phyloP scores from a whole-genome alignment of 2,797 vertebrate species.

The Morus bassanus region DNA sequence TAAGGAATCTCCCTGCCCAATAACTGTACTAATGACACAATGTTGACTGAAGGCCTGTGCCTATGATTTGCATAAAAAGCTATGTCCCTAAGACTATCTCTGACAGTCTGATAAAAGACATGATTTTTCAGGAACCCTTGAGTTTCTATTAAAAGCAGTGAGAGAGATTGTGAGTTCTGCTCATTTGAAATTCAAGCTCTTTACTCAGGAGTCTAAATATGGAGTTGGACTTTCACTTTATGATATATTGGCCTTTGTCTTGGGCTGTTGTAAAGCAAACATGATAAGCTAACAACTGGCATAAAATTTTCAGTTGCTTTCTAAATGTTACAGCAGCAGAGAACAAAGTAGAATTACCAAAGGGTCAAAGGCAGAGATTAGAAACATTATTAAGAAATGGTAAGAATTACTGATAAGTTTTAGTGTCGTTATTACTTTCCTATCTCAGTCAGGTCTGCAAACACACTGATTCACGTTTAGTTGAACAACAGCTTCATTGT shows the following conservation, averaged over 20 bases:
- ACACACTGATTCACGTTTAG: not conserved
- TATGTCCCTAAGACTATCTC: not conserved
- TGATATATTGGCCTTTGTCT: conserved; percentile 24
- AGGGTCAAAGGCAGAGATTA: conserved; percentile 36
- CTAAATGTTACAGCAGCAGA: not conserved
- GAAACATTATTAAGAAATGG: not conserved
- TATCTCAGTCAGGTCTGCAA: conserved; percentile 28
- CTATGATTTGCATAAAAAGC: not conserved
- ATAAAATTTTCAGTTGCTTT: conserved; percentile 22
- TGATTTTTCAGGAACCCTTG: not conserved
- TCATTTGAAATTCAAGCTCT: not conserved
- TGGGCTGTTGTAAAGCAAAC: not conserved
- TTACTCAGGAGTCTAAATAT: not conserved
- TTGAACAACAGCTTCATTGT: conserved; percentile 57
- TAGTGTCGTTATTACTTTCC: conserved; percentile 21
- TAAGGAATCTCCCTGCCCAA: not conserved
- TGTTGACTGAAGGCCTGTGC: not conserved
- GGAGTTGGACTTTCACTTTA: not conserved
- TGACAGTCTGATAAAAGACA: not conserved
- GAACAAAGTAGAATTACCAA: not conserved
- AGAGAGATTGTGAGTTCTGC: not conserved
- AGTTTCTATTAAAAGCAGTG: not conserved
- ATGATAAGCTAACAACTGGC: not conserved
- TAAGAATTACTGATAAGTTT: conserved; percentile 18
- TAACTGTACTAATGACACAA: fast-evolving